Base-by-base conservation (phyloP, 2,888 invertebrate species). In the Microdon myrmicae region DNA sequence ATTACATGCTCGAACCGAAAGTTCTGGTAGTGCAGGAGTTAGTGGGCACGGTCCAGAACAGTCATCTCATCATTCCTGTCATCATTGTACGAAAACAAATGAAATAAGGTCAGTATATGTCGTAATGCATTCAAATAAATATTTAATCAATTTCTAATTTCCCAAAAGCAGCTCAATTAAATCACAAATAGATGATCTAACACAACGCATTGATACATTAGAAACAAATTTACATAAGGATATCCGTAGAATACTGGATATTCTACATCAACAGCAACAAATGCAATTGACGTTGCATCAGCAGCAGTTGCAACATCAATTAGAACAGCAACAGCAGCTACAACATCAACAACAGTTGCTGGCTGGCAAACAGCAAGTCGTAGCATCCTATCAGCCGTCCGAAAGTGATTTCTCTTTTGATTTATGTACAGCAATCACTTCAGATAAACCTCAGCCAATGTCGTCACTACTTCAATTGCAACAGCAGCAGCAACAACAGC, bases 381-480 rank as follows among this genome's bases (percentile, higher is more conserved):
- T 70, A 64, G 67, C 71, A 68, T 71, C 72, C 67, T 71, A 70
- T 67, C 73, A 72, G 58, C 73, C 72, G 71, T 73, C 73, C 71
- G 73, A 72, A 69, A 73, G 73, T 70, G 73, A 73, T 70, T 72
- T 73, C 61, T 71, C 73, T 53, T 72, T 73, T 68, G 73, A 73
- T 68, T 68, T 71, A 68, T 68, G 69, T 66, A 56, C 48, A 53
- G 55, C 60, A 53, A 66, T 60, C 64, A 67, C 58, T 37, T 51
- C 67, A 66, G 56, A 61, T 55, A 56, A 60, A 67, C 32, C 54
- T 53, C 45, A 60, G 61, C 60, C 48, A 23, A 44, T 48, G 47
- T 32, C 53, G 48, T 16, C 48, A 47, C 60, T 58, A 54, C 49
- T 45, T n/a, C 69, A 68, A 45, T 59, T 64, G 35, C 67, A 55